Percentiles rank a stretch among this genome's conserved stretches.
phyloP scores from a whole-genome alignment of 2,113 vertebrate species.

The Rhagologus leucostigma region DNA sequence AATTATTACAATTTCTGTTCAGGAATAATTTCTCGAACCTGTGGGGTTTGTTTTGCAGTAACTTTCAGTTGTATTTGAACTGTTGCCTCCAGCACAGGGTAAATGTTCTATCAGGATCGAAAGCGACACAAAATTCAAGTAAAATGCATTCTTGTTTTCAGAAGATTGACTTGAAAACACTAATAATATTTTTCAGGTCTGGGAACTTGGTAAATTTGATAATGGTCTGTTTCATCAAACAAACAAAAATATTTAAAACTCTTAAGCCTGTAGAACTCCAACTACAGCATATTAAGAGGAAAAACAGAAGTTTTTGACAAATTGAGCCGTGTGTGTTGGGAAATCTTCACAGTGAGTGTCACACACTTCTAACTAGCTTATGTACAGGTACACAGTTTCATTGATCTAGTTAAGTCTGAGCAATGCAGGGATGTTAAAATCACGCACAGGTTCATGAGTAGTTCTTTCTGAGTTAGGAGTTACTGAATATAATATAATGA shows the following conservation, averaged over 20 bases:
- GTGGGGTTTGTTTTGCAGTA: not conserved
- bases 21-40: not conserved
- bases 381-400: not conserved
- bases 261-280: not conserved
- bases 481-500: not conserved
- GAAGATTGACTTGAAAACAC: not conserved
- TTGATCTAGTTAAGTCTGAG: not conserved
- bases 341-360: not conserved
- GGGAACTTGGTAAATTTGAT: not conserved
- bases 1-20: not conserved
- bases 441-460: not conserved
- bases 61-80: not conserved
- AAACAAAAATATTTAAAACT: not conserved
- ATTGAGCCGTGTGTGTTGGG: not conserved
- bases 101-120: not conserved
- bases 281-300: not conserved
- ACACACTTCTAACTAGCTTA: not conserved
- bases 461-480: not conserved
- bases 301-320: not conserved
- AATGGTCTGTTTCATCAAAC: not conserved
- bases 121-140: not conserved
- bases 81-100: not conserved
- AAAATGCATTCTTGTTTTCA: not conserved
- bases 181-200: not conserved
- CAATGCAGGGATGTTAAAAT: not conserved